Evolutionary conservation across 2,888 invertebrate genomes (phyloP).

Genomic region (Lordiphosa fenestrarum): DNA sequence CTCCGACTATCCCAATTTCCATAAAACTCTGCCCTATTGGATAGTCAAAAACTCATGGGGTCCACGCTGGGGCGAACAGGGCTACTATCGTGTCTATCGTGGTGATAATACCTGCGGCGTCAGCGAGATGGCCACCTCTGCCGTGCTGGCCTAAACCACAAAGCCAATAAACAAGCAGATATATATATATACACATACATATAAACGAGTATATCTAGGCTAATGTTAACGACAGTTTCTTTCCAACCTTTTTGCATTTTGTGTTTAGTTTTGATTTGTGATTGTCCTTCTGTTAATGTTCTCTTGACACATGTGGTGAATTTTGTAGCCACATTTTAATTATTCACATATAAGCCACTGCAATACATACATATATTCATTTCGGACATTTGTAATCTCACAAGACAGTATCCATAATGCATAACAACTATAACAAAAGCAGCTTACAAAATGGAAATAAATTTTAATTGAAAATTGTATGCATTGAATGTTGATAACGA

Average conservation of each 20-base stretch:
- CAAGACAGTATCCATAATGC: slow-evolving; percentile 37
- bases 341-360: too few species aligned
- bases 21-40: slow-evolving; percentile 93
- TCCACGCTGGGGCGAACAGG: slow-evolving; percentile 93
- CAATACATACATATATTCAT: slow-evolving; percentile 21
- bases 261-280: too few species aligned
- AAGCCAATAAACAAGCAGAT: slow-evolving; percentile 8
- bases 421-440: slow-evolving; percentile 25
- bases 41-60: slow-evolving; percentile 98
- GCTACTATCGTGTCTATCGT: slow-evolving; percentile 95
- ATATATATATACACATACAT: slow-evolving; percentile 24
- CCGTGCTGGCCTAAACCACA: slow-evolving; percentile 82
- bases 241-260: too few species aligned
- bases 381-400: slow-evolving; percentile 49
- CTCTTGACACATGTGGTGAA: too few species aligned
- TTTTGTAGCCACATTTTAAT: too few species aligned
- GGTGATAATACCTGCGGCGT: slow-evolving; percentile 97
- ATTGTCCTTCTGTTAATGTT: too few species aligned
- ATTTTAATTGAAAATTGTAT: slow-evolving; percentile 53
- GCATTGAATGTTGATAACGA: not conserved
- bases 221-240: too few species aligned
- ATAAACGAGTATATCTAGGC: slow-evolving; percentile 27
- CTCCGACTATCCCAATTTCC: slow-evolving; percentile 89
- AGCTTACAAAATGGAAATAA: slow-evolving; percentile 45
- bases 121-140: slow-evolving; percentile 94